Evolutionary conservation across 2,797 vertebrate genomes (phyloP).

Genomic region (Moxostoma hubbsi): DNA sequence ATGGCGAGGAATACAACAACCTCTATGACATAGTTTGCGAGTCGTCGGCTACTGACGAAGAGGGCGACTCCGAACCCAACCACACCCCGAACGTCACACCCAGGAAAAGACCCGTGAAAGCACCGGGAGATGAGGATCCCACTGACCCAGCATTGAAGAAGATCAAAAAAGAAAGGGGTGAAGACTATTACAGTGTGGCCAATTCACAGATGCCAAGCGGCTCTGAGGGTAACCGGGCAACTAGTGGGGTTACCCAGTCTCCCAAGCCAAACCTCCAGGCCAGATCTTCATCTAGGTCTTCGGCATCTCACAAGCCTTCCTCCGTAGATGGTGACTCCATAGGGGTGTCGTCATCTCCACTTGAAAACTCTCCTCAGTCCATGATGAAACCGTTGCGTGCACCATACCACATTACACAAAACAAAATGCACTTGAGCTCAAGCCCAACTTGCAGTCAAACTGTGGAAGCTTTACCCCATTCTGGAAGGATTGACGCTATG

Average conservation of each 20-base stretch:
- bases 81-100: constrained; percentile 62
- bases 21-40: constrained; percentile 88
- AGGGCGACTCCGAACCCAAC: constrained; percentile 82
- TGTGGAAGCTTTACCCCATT: constrained; percentile 74
- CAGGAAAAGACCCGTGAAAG: constrained; percentile 71
- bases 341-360: constrained; percentile 69
- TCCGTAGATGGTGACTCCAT: constrained; percentile 71
- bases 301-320: constrained; percentile 68
- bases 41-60: constrained; percentile 87
- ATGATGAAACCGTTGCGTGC: constrained; percentile 69
- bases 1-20: constrained; percentile 83
- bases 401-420: constrained; percentile 69
- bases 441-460: constrained; percentile 75
- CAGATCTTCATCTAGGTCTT: constrained; percentile 53
- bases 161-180: constrained; percentile 87
- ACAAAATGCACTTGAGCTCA: constrained; percentile 73
- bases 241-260: constrained; percentile 74
- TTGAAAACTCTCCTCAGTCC: constrained; percentile 49
- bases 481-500: constrained; percentile 77
- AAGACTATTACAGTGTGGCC: constrained; percentile 86
- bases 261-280: constrained; percentile 76
- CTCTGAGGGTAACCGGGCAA: constrained; percentile 61
- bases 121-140: constrained; percentile 58
- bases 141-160: constrained; percentile 82
- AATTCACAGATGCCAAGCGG: constrained; percentile 78